Conservation (phyloP, 2,888 invertebrate species). For the Achlya flavicornis region DNA sequence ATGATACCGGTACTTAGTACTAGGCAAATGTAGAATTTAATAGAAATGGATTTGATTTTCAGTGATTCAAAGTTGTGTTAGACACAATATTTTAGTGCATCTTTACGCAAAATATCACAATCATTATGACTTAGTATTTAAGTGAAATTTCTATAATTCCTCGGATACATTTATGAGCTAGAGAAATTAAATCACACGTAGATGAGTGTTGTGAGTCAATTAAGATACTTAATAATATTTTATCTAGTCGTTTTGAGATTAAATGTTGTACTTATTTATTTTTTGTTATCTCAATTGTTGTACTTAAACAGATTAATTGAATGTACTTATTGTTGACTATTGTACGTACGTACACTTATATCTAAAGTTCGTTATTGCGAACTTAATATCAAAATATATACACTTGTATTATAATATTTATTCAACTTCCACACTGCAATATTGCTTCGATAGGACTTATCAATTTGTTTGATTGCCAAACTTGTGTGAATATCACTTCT, state of each 20-base stretch:
- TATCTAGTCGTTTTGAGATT: conserved; percentile 80
- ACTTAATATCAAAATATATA: conserved; percentile 28
- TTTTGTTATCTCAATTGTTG: conserved; percentile 30
- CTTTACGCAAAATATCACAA: conserved; percentile 5
- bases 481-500: conserved; percentile 48
- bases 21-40: background rate
- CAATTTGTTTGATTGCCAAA: conserved; percentile 37
- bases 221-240: conserved; percentile 47
- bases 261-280: conserved; percentile 47
- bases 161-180: conserved; percentile 21
- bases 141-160: background rate
- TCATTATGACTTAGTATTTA: background rate
- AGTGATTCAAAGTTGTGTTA: conserved; percentile 6
- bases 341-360: conserved; percentile 17
- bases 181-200: conserved; percentile 35
- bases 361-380: conserved; percentile 36
- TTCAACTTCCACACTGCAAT: conserved; percentile 21
- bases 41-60: background rate
- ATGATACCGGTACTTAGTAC: conserved; percentile 15
- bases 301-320: conserved; percentile 18
- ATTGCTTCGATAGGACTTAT: conserved; percentile 25
- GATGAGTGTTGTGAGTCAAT: conserved; percentile 73
- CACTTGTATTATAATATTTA: conserved; percentile 16
- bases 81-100: conserved; percentile 6
- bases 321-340: conserved; percentile 18